These are phyloP conservation scores for Chamaea fasciata DNA, from an alignment of 2,113 vertebrate genomes.

Conservation along the genomic window DNA sequence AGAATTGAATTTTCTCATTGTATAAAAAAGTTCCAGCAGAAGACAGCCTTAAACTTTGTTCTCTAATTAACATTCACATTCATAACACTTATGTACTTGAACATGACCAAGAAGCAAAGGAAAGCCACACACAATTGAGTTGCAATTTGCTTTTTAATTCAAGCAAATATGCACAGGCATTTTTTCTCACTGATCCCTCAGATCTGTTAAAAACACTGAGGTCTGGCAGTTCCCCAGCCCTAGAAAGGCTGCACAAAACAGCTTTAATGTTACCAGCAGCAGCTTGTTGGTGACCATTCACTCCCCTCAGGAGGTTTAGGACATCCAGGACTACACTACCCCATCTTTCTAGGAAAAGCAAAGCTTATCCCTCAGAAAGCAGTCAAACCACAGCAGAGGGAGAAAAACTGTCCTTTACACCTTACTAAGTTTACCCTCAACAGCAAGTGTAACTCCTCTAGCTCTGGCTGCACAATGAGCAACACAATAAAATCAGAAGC, in stretches of 20 bases:
- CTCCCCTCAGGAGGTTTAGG: not conserved
- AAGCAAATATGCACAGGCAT: not conserved
- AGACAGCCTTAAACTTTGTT: not conserved
- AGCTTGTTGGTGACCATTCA: not conserved
- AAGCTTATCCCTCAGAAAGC: not conserved
- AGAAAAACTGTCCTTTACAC: not conserved
- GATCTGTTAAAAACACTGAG: not conserved
- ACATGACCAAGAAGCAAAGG: not conserved
- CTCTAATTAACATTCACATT: not conserved
- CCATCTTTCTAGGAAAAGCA: not conserved
- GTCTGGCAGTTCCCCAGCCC: conserved; percentile 1
- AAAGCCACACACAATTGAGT: not conserved
- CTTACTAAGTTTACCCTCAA: not conserved
- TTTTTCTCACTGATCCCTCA: not conserved
- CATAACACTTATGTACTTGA: not conserved
- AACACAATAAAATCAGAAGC: not conserved
- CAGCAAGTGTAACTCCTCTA: not conserved
- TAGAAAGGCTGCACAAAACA: not conserved
- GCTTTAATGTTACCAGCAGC: not conserved
- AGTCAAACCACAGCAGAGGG: not conserved
- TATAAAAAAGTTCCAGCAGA: not conserved
- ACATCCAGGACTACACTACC: not conserved
- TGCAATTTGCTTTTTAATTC: not conserved
- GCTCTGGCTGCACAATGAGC: not conserved
- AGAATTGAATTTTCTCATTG: not conserved